Percentiles rank a stretch among this genome's conserved stretches.
phyloP scores from a whole-genome alignment of 2,797 vertebrate species.

The Melanotaenia pygmaea region DNA sequence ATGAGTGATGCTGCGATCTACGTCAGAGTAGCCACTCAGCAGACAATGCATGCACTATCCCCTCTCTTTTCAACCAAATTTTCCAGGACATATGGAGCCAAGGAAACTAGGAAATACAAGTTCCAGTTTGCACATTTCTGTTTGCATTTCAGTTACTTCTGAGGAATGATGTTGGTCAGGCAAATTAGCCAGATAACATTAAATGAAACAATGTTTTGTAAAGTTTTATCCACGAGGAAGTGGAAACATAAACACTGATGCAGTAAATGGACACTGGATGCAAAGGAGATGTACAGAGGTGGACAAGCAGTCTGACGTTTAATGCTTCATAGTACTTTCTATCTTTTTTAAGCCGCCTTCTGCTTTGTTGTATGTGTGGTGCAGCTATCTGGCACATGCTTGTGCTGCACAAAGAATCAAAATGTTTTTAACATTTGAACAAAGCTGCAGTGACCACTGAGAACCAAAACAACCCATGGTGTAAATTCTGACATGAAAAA shows the following conservation, averaged over 20 bases:
- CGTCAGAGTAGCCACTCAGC: neutral
- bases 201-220: neutral
- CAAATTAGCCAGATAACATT: constrained; percentile 17
- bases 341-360: neutral
- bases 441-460: neutral
- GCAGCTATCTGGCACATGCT: neutral
- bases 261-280: neutral
- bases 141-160: constrained; percentile 13
- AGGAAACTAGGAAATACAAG: neutral
- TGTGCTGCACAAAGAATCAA: neutral
- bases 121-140: neutral
- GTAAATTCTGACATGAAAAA: neutral
- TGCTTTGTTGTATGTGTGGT: neutral
- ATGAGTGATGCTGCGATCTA: neutral
- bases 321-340: neutral
- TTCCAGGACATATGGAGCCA: neutral
- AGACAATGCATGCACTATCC: neutral
- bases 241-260: neutral
- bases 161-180: neutral
- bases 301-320: neutral
- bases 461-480: neutral
- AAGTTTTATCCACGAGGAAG: neutral
- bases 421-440: neutral
- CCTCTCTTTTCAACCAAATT: constrained; percentile 6
- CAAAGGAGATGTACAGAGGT: neutral